Evolutionary conservation across 2,113 vertebrate species (phyloP).

Genomic region (Isurus oxyrinchus): DNA sequence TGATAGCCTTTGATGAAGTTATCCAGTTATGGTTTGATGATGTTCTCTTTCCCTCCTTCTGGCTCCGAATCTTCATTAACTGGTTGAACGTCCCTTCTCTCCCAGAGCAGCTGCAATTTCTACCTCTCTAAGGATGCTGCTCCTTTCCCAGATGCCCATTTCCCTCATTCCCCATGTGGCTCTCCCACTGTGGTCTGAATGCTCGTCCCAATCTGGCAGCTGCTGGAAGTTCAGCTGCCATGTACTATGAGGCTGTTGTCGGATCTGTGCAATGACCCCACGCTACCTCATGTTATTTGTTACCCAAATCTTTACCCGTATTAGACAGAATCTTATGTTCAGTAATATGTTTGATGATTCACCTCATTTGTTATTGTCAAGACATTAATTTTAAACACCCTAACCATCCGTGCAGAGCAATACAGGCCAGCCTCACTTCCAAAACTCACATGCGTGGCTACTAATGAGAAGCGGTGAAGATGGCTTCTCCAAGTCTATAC

Average conservation of each 20-base stretch:
- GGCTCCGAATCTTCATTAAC: neutral
- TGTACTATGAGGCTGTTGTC: neutral
- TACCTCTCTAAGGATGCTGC: neutral
- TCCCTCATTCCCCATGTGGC: too few relatives aligned
- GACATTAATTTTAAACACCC: too few relatives aligned
- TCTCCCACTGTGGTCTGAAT: neutral
- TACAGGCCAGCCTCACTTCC: too few relatives aligned
- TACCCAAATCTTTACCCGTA: too few relatives aligned
- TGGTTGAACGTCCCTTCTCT: neutral
- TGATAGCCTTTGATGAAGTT: neutral
- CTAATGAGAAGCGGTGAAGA: too few relatives aligned
- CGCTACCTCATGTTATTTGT: too few relatives aligned
- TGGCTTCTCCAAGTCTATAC: too few relatives aligned
- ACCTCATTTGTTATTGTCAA: too few relatives aligned
- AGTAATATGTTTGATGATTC: too few relatives aligned
- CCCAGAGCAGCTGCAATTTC: neutral
- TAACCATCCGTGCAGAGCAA: too few relatives aligned
- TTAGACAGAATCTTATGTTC: too few relatives aligned
- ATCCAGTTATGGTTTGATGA: neutral
- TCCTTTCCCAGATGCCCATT: neutral
- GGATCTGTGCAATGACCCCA: neutral
- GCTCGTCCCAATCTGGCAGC: neutral
- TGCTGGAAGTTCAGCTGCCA: neutral
- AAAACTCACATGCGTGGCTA: too few relatives aligned
- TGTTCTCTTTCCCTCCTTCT: neutral